Base-by-base conservation (phyloP, 2,888 invertebrate species). In the Agonopterix subpropinquella region DNA sequence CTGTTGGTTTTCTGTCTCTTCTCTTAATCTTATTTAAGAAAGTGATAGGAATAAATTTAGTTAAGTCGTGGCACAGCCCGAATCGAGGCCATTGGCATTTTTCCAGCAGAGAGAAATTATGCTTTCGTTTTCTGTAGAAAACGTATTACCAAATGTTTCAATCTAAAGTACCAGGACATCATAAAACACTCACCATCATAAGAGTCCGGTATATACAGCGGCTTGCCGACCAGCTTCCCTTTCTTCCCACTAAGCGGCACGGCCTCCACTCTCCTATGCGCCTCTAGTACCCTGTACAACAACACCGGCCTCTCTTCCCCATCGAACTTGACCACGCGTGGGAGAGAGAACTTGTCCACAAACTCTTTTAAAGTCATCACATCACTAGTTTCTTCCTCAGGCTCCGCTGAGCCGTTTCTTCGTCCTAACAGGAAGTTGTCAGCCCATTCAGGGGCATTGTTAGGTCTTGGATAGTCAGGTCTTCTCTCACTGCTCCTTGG, bases 181-280 rank as follows among this genome's bases (percentile, higher is more conserved):
- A 39, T 36, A 45, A 8, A 46, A 2, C 18, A 86, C 90, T 89
- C 60, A 92, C 92, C 92, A 76, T 91, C 90, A 77, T 92, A 92
- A 57, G 91, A 91, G 71, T 92, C 92, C 56, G 92, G 92, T 69
- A 92, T 91, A 63, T 90, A 91, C 54, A 92, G 74, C 49, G 91
- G 85, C 57, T 90, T 90, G 11, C 90, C 90, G 11, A 90, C 90
- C 56, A 88, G 66, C 66, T 90, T 90, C 46, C 90, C 90, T 57
- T 90, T 90, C 75, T 90, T 90, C 50, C 89, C 89, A 8, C 85
- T 73, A 54, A 91, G 65, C 47, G 91, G 90, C 48, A 90, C 90
- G 8, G 92, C 92, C 70, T 92, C 90, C 55, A 92, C 91, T 61
- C 92, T 87, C 66, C 91, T 85, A 62, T 91, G 91, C 53, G 91